A percentile compares a stretch with the other conserved stretches of the same genome.
These are phyloP conservation scores for Horisme vitalbata DNA, from an alignment of 2,888 invertebrate species.

Conservation along the genomic window DNA sequence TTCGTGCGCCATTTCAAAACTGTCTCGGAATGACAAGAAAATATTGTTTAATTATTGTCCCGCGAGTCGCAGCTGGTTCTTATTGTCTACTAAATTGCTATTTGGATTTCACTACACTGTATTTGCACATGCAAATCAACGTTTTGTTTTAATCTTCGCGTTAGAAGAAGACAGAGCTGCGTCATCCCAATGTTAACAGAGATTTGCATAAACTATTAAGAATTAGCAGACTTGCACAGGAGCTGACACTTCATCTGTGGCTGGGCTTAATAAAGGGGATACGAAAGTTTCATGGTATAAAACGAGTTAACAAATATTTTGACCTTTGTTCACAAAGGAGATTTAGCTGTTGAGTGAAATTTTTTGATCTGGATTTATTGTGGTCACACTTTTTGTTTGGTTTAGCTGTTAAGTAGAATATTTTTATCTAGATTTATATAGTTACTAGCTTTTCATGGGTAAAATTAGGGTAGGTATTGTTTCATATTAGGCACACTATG, in stretches of 20 bases:
- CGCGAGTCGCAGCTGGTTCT: conserved; percentile 61
- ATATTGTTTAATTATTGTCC: conserved; percentile 72
- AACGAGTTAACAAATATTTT: too few relatives aligned
- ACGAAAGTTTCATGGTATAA: too few relatives aligned
- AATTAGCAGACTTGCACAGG: conserved; percentile 59
- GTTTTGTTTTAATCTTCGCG: conserved; percentile 65
- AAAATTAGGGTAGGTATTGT: too few relatives aligned
- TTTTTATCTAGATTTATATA: too few relatives aligned
- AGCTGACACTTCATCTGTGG: conserved; percentile 1
- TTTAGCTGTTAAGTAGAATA: too few relatives aligned
- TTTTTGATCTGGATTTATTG: too few relatives aligned
- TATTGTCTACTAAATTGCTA: conserved; percentile 77
- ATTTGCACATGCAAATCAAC: conserved; percentile 81
- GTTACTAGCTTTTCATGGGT: too few relatives aligned
- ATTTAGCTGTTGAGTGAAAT: too few relatives aligned
- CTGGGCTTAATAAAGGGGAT: background rate
- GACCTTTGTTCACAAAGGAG: too few relatives aligned
- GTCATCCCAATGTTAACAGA: conserved; percentile 48
- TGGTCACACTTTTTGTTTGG: too few relatives aligned
- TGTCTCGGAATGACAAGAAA: conserved; percentile 56
- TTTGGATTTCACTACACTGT: conserved; percentile 76
- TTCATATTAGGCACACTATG: too few relatives aligned
- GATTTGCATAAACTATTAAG: conserved; percentile 79
- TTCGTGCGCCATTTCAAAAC: conserved; percentile 42
- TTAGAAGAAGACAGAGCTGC: conserved; percentile 40